These are phyloP conservation scores for Propithecus perrieri DNA, from an alignment of 2,797 vertebrate genomes.

Conservation along the genomic window DNA sequence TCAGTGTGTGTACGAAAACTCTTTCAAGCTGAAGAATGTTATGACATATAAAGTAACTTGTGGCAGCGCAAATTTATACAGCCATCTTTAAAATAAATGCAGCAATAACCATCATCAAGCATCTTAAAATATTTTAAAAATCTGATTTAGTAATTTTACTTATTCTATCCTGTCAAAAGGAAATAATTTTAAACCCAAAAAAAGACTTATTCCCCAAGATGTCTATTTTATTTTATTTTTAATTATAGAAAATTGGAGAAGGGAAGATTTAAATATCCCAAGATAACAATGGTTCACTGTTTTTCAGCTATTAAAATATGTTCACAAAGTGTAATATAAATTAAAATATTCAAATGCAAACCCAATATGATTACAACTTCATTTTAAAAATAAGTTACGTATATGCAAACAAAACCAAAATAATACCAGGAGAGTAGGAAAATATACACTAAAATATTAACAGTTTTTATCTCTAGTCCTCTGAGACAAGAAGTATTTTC, in stretches of 20 bases:
- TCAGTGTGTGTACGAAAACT: background rate
- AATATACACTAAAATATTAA: background rate
- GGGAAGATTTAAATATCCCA: background rate
- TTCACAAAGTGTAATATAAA: background rate
- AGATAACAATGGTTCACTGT: background rate
- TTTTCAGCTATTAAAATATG: background rate
- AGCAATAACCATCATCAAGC: background rate
- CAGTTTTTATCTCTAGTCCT: background rate
- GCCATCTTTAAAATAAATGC: background rate
- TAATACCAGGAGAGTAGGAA: background rate
- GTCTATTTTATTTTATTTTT: conserved; percentile 14
- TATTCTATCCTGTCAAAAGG: background rate
- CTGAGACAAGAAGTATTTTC: background rate
- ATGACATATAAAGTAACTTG: background rate
- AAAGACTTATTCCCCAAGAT: background rate
- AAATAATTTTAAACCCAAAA: background rate
- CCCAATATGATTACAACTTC: background rate
- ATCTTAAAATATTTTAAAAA: background rate
- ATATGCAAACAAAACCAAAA: background rate
- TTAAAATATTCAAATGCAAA: conserved; percentile 1
- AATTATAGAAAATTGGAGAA: background rate
- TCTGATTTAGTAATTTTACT: background rate
- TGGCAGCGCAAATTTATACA: background rate
- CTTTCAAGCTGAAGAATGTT: conserved; percentile 23
- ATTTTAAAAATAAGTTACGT: background rate